Base-by-base conservation (phyloP, 2,888 invertebrate species). In the Patella depressa region DNA sequence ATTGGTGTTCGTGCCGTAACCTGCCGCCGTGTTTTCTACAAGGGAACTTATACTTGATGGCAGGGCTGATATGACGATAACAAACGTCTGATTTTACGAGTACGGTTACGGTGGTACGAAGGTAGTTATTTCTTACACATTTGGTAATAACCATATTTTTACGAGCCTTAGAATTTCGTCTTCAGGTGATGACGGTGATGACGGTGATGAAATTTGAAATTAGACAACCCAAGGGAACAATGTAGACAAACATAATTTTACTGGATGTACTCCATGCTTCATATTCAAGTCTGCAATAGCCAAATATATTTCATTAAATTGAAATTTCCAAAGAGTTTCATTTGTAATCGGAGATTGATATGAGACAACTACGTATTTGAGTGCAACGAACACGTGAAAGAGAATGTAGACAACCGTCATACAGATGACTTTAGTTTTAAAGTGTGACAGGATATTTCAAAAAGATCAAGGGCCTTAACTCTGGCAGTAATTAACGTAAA, bases 181-280 rank as follows among this genome's bases (percentile, higher is more conserved):
- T 15, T 29, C 71, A n/a, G 17, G 53, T 45, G 12, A 71, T 71
- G 5, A 70, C 57, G 12, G 29, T 75, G 55, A 53, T n/a, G 34
- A 75, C 57, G 12, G 29, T 75, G 55, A 53, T n/a, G 34, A 75
- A 19, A 57, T 75, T 75, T 9, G 45, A 71, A 53, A 75, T 24
- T 7, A 75, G 24, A 17, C 54, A 70, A 11, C 71, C 75, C 3
- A 75, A 15, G 4, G 71, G 71, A 54, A 34, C 71, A 19, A 70
- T 7, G 17, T 53, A 75, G n/a, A 71, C 70, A 29, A 75, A 75
- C 4, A 75, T n/a, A 4, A 75, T 15, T 24, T 54, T 75, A 71
- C 71, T 53, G 24, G 45, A 34, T 15, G 71, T 55, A 19, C 54
- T 24, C 29, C 53, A 24, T 29, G 29, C 45, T 29, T 71, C 69